Conservation (phyloP, 1,140 invertebrate genomes). For the Lasioglossum albipes region DNA sequence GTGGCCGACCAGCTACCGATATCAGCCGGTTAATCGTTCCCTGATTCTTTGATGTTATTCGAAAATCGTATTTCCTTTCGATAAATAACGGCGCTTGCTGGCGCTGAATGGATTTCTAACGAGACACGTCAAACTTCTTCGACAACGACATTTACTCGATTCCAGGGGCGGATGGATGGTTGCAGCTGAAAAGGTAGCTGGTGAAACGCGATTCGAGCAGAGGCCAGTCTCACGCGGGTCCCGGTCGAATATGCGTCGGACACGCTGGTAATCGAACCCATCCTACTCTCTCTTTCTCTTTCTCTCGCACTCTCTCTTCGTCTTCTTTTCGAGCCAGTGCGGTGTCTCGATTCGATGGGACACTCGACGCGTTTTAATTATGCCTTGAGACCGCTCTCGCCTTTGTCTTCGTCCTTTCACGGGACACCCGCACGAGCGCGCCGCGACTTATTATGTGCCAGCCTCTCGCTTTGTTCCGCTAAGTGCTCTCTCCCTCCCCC, state of each 20-base stretch:
- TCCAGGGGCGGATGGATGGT: neutral
- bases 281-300: constrained; percentile 40
- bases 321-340: constrained; percentile 33
- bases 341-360: constrained; percentile 59
- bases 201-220: constrained; percentile 34
- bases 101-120: neutral
- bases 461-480: constrained; percentile 55
- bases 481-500: constrained; percentile 24
- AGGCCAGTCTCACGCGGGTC: constrained; percentile 45
- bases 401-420: constrained; percentile 70
- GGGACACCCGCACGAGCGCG: constrained; percentile 61
- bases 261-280: constrained; percentile 67
- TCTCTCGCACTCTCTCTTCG: constrained; percentile 3
- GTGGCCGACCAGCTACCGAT: neutral
- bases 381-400: constrained; percentile 62
- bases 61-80: constrained; percentile 32
- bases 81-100: neutral
- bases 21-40: neutral
- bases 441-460: constrained; percentile 61
- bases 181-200: neutral
- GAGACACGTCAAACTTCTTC: constrained; percentile 23
- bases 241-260: constrained; percentile 41
- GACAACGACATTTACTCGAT: constrained; percentile 33
- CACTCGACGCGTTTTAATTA: constrained; percentile 76
- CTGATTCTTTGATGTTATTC: neutral